Base-by-base conservation (phyloP, 2,797 vertebrate genomes). In the Heterohyrax brucei region DNA sequence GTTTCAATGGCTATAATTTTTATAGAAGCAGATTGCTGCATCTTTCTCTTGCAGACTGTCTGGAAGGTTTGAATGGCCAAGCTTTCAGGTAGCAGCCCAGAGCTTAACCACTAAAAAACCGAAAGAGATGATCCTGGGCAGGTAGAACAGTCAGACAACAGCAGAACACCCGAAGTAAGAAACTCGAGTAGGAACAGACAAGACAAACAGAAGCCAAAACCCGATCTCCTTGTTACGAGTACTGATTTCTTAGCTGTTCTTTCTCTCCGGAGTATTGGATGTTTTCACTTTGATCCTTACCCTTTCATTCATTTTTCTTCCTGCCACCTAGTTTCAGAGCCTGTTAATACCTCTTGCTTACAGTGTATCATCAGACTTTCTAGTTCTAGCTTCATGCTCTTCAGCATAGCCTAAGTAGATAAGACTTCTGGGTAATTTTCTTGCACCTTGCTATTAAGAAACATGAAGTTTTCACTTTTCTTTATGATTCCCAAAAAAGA, bases 291-390 rank as follows among this genome's bases (percentile, higher is more conserved):
- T 90, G 53, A 62, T 24, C 48, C 7, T 87, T 85, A 59, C 78
- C 70, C 13, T 6, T 87, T 93, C 53, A 83, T 78, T 93, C 26
- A 59, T 95, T 95, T 39, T 92, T 26, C 92, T 46, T 89, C 30
- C 26, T 62, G 10, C 75, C 61, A 92, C 59, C 77, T 46, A 62
- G n/a, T 26, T 39, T 82, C 44, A 83, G 22, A 12, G 79, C 56
- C 46, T 93, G 10, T 26, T 77, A 39, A 16, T 89, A 21, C 16
- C 30, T 79, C n/a, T 84, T 90, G 9, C 66, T 50, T 83, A 19
- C 19, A 68, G 14, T 68, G 68, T 89, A 68, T 88, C 92, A 30
- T 80, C 28, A 79, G 64, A 91, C 28, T 75, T 87, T 84, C 56
- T 50, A 18, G 50, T 87, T 93, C 72, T 70, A 70, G 50, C 78